Percentiles rank a stretch among this genome's conserved stretches.
phyloP scores from a whole-genome alignment of 1,140 invertebrate genomes.

The Dysdera silvatica region DNA sequence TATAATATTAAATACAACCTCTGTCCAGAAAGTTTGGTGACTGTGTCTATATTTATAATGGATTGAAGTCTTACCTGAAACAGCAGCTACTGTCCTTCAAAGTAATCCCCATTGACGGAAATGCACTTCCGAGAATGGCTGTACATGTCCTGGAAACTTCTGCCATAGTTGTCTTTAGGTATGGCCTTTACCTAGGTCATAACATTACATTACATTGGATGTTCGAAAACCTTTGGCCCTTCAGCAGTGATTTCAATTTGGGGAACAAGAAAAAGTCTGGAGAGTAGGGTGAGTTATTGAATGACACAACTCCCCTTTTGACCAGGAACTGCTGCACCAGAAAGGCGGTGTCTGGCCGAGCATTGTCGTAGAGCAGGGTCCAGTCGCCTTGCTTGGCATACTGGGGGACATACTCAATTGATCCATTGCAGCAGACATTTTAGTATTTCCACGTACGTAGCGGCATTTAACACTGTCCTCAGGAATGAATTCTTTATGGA shows the following conservation, averaged over 20 bases:
- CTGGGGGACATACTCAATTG: slow-evolving; percentile 17
- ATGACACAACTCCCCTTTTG: background rate
- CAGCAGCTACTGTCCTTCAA: background rate
- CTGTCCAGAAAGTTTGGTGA: background rate
- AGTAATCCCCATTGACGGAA: background rate
- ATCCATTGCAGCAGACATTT: slow-evolving; percentile 21
- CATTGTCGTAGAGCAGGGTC: slow-evolving; percentile 40
- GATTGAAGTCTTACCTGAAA: background rate
- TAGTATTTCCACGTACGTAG: slow-evolving; percentile 24
- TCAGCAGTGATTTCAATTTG: too few species aligned
- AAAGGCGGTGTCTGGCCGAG: slow-evolving; percentile 3
- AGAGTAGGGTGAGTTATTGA: background rate
- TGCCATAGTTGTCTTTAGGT: background rate
- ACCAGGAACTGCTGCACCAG: too few species aligned
- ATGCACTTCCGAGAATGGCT: background rate
- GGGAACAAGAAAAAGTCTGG: background rate
- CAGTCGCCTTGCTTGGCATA: slow-evolving; percentile 12
- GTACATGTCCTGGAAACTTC: background rate
- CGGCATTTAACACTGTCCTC: slow-evolving; percentile 24
- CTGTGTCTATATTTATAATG: background rate
- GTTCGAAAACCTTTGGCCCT: background rate
- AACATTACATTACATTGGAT: background rate
- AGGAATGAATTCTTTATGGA: slow-evolving; percentile 26
- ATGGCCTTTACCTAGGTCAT: background rate
- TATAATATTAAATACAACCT: too few species aligned